Base-by-base conservation (phyloP, 2,113 vertebrate genomes). In the Pica pica region DNA sequence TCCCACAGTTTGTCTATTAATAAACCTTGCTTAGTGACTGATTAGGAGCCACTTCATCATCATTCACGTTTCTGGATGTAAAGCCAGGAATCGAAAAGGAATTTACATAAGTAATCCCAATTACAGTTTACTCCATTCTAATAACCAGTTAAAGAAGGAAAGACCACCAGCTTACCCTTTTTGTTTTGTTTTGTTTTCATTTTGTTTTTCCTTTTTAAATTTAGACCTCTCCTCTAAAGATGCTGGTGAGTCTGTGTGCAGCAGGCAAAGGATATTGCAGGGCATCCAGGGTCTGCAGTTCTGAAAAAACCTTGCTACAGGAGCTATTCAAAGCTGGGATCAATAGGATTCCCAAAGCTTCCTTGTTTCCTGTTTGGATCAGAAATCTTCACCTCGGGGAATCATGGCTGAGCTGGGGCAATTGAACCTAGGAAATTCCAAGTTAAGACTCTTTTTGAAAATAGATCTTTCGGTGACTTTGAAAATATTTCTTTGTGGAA, bases 1-100 rank as follows among this genome's bases (percentile, higher is more conserved):
- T 96, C 95, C 84, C 90, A 97, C 57, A 91, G 47, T 87, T 79
- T 68, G 61, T 41, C 71, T 88, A 57, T 89, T 95, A 86, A 74
- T 65, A 70, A 80, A 60, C 53, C 31, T n/a, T 42, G 26, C 52
- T 85, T 95, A 80, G 83, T 89, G 67, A 89, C 73, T 88, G 83
- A 94, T 95, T 93, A 94, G 83, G 31, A 95, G 78, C 24, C 74
- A 27, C 68, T 93, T 80, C 64, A 70, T 89, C 16, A 0, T 87
- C 31, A 76, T 77, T 84, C 15, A 21, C 87, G 37, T 83, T 56
- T 77, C 68, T 89, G 75, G 33, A 63, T 63, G 68, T 92, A 83
- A 95, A 84, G n/a, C 13, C 81, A 70, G 24, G 37, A 83, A 83
- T 56, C 15, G 57, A 56, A 85, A 89, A 74, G 41, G 10, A 87